Evolutionary conservation across 2,113 vertebrate genomes (phyloP), one percentile per base, ranked within the genome.

Genomic region (Elgaria multicarinata): DNA sequence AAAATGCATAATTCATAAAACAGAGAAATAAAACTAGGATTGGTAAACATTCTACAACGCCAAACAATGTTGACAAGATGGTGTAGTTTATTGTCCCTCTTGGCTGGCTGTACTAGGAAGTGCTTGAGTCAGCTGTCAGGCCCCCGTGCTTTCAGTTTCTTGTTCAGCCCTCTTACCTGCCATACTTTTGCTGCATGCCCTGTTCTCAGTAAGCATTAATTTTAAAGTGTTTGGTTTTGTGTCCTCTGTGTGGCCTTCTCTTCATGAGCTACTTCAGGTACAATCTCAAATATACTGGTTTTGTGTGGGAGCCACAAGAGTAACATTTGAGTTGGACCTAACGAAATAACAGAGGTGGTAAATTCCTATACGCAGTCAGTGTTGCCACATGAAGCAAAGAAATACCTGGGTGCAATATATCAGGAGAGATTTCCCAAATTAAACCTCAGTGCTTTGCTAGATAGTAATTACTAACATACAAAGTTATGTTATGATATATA

Each of bases 401-500:
- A 87, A 46, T 87, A 77, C 36, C 85, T 64, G 28, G 16, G 6
- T 2, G 42, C 55, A 28, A 22, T 66, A 55, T 33, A 53, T 26
- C n/a, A 31, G 24, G 46, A 24, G 2, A 16, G 6, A 9, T 24
- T 71, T 84, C 42, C 22, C 72, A 46, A 83, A 71, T 83, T 83
- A 46, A 85, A 72, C 24, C 33, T 83, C 75, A 58, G 18, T 7
- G 33, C 84, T 92, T 87, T 90, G 77, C 69, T 89, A 87, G 1
- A 24, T 16, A 77, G 82, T 82, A 92, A 88, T 76, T 76, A n/a
- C n/a, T n/a, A 39, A 78, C 62, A 20, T 12, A 66, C 53, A 78
- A 75, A 91, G 92, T 14, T 87, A 88, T 92, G 87, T 91, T 82
- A 90, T 26, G n/a, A n/a, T n/a, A n/a, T n/a, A n/a, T n/a, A n/a